A percentile compares a stretch with the other conserved stretches of the same genome.
phyloP scores from a whole-genome alignment of 2,113 vertebrate species.

The Rutilus rutilus region DNA sequence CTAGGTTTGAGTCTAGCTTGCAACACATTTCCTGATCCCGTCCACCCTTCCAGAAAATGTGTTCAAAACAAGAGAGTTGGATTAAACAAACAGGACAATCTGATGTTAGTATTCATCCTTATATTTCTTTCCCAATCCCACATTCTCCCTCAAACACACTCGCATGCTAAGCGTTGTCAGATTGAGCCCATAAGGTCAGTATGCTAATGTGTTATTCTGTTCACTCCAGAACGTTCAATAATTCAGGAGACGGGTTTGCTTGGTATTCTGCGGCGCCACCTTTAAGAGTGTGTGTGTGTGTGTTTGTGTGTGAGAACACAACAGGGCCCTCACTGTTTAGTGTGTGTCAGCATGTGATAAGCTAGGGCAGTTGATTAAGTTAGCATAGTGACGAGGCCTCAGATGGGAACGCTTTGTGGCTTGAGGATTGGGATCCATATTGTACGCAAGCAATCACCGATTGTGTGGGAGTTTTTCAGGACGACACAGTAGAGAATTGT shows the following conservation, averaged over 20 bases:
- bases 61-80: neutral
- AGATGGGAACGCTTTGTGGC: constrained; percentile 12
- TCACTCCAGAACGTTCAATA: constrained; percentile 59
- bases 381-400: neutral
- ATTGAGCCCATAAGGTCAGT: constrained; percentile 56
- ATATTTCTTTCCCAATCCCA: neutral
- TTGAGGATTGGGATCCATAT: constrained; percentile 28
- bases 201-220: constrained; percentile 57
- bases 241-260: constrained; percentile 63
- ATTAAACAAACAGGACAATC: neutral
- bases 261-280: constrained; percentile 50
- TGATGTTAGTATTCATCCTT: constrained; percentile 13
- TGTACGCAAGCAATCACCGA: neutral
- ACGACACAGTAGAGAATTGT: constrained; percentile 10
- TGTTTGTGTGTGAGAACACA: constrained; percentile 5
- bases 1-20: neutral
- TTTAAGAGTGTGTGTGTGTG: constrained; percentile 28
- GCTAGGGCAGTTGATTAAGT: constrained; percentile 18
- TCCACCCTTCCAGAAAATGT: neutral
- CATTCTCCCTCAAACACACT: neutral
- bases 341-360: constrained; percentile 40
- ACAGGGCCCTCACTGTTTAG: neutral
- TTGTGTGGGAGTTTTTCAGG: constrained; percentile 2
- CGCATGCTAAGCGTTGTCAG: constrained; percentile 25
- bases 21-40: neutral